Evolutionary conservation across 2,113 vertebrate species (phyloP), one percentile per base, ranked within the genome.

Genomic region (Hoplias malabaricus): DNA sequence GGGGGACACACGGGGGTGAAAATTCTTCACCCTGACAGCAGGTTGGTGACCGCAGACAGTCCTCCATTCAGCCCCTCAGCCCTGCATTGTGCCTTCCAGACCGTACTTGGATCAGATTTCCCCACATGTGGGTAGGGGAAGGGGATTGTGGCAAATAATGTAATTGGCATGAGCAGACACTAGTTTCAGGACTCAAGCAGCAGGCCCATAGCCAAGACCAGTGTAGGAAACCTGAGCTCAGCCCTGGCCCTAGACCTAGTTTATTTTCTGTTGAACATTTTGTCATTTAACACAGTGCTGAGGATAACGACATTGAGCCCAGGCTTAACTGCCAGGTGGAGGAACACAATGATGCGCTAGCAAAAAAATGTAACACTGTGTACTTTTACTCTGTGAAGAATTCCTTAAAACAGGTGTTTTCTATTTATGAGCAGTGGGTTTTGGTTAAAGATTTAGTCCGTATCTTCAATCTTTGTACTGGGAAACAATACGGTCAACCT

Each of bases 141-240:
- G 42, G 62, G 14, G 67, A 62, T 25, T 57, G 14, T 33, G 29
- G 68, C 40, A 63, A 63, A 59, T 70, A 31, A 67, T 48, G 43
- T 80, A 69, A 80, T 54, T 69, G 66, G 62, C 65, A 77, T 73
- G 62, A 54, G 50, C 23, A 76, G 40, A 79, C 68, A 21, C 63
- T 53, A 68, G 50, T 36, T 70, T 79, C 77, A 82, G 76, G 70
- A 54, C 66, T 70, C 23, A 23, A 69, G 63, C 62, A 27, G 34
- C 33, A 68, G 77, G 27, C 73, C 59, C 69, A 31, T 21, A 43
- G 65, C 73, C 68, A 77, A 66, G 40, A 61, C 62, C 69, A 8
- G 53, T 25, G 21, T 34, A 68, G 73, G 78, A 80, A 83, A 80
- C 27, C 54, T 53, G 73, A 80, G 77, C 62, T 78, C 57, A 75